These are phyloP conservation scores for Vanessa cardui DNA, from an alignment of 2,888 invertebrate species.

Conservation along the genomic window DNA sequence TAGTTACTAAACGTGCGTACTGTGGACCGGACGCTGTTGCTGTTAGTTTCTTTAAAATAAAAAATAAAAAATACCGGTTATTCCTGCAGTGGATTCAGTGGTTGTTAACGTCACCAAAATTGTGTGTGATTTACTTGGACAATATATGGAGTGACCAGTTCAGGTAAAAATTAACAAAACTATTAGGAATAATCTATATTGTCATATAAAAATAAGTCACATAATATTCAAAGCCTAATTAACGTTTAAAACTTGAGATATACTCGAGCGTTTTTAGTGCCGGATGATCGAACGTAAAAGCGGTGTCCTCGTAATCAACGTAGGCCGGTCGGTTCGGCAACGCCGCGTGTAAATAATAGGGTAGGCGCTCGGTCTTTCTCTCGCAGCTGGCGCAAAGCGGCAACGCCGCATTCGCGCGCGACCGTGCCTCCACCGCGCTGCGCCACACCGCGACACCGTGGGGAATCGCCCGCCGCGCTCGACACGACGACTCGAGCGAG, in stretches of 20 bases:
- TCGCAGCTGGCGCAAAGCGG: conserved; percentile 80
- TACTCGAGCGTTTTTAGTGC: conserved; percentile 60
- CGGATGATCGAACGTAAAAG: conserved; percentile 81
- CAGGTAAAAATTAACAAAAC: conserved; percentile 53
- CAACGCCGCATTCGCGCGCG: conserved; percentile 69
- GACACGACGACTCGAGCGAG: conserved; percentile 58
- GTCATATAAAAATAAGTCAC: conserved; percentile 19
- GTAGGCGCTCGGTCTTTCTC: conserved; percentile 81
- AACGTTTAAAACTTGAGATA: conserved; percentile 46
- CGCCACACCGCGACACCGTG: conserved; percentile 52
- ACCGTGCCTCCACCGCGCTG: conserved; percentile 59
- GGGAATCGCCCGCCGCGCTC: conserved; percentile 55
- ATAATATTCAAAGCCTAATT: conserved; percentile 13
- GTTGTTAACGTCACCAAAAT: conserved; percentile 35
- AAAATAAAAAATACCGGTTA: conserved; percentile 48
- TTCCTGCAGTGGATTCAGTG: conserved; percentile 23
- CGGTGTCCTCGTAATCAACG: conserved; percentile 83
- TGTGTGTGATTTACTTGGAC: conserved; percentile 36
- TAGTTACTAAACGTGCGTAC: conserved; percentile 79
- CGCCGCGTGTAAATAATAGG: conserved; percentile 83
- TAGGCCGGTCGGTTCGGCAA: conserved; percentile 79
- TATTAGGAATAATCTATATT: conserved; percentile 18
- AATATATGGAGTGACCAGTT: conserved; percentile 40
- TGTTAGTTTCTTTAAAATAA: conserved; percentile 54
- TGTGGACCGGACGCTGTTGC: conserved; percentile 72